phyloP scores from a whole-genome alignment of 2,113 vertebrate species.

The Callipepla californica region DNA sequence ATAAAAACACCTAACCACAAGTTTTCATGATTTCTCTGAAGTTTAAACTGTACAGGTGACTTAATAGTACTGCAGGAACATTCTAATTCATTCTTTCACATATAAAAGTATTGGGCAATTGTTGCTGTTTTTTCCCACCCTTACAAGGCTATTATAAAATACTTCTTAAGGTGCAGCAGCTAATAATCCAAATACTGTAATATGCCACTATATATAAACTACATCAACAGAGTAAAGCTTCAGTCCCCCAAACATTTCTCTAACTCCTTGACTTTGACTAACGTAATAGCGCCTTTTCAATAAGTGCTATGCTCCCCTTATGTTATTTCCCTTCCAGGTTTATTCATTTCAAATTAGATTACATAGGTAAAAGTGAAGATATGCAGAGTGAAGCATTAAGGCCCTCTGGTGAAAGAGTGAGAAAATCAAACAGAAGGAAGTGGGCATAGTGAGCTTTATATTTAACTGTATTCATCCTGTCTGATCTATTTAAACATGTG shows the following conservation, averaged over 20 bases:
- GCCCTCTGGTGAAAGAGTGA: background rate
- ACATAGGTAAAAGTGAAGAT: background rate
- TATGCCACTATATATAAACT: background rate
- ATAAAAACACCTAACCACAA: background rate
- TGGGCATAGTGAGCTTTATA: background rate
- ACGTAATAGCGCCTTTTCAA: background rate
- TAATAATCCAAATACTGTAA: background rate
- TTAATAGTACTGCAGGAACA: background rate
- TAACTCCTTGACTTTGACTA: background rate
- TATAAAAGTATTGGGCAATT: background rate
- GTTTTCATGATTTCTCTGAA: background rate
- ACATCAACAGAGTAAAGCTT: background rate
- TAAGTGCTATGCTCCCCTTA: background rate
- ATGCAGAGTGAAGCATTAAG: background rate
- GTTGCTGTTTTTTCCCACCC: no score
- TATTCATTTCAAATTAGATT: background rate
- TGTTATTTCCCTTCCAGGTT: background rate
- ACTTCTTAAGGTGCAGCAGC: background rate
- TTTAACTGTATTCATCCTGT: background rate
- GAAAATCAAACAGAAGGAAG: background rate
- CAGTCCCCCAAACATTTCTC: background rate
- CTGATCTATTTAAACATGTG: background rate
- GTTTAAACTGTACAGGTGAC: background rate
- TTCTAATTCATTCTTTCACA: background rate
- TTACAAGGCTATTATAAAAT: background rate